A percentile compares a stretch with the other conserved stretches of the same genome.
These are phyloP conservation scores for Eristalis intricaria DNA, from an alignment of 2,888 invertebrate species.

Conservation along the genomic window DNA sequence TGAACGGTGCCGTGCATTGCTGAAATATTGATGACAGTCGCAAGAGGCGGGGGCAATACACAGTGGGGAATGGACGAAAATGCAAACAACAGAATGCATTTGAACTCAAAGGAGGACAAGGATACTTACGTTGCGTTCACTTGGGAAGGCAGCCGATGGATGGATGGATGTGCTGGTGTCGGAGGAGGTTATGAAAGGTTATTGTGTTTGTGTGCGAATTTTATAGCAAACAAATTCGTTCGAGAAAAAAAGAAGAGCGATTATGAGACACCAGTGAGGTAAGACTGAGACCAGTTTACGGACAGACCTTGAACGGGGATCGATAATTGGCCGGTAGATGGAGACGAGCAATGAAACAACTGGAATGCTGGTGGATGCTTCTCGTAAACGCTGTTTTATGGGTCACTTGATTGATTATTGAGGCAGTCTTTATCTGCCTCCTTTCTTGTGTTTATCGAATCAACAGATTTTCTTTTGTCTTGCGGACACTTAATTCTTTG, in stretches of 20 bases:
- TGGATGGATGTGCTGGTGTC: neutral
- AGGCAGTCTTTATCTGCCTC: neutral
- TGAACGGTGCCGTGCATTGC: neutral
- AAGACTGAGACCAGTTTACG: neutral
- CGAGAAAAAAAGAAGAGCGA: neutral
- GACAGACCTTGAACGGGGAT: neutral
- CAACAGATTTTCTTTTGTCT: neutral
- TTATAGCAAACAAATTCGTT: constrained; percentile 6
- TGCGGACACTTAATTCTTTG: neutral
- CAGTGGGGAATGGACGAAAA: constrained; percentile 1
- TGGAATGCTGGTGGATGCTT: neutral
- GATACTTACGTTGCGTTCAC: constrained; percentile 2
- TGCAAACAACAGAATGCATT: constrained; percentile 20
- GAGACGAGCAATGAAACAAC: neutral
- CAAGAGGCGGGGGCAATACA: too few relatives aligned
- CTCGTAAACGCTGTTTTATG: neutral
- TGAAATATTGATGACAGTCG: constrained; percentile 17
- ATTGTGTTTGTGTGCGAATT: neutral
- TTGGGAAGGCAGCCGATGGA: constrained; percentile 6
- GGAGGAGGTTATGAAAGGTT: neutral
- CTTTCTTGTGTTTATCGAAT: too few relatives aligned
- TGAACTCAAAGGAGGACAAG: constrained; percentile 34
- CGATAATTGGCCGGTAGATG: neutral
- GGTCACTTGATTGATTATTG: neutral
- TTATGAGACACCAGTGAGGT: neutral